phyloP scores from a whole-genome alignment of 2,113 vertebrate species.

The Crypturellus undulatus region DNA sequence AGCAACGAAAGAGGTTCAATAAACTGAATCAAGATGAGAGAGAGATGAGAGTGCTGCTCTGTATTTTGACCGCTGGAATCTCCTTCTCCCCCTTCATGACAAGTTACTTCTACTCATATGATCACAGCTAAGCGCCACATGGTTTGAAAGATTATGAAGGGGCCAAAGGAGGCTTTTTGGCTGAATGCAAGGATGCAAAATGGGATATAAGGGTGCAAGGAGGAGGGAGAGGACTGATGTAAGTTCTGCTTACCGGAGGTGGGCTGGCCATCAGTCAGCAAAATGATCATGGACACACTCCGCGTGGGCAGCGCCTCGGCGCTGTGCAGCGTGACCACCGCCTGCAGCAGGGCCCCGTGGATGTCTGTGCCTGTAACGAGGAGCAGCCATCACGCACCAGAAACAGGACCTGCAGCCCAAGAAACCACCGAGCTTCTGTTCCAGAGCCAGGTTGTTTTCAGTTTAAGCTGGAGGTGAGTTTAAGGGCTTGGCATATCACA shows the following conservation, averaged over 20 bases:
- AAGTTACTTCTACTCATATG: neutral
- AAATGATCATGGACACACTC: constrained; percentile 86
- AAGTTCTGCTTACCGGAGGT: constrained; percentile 79
- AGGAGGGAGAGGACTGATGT: neutral
- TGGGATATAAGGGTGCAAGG: neutral
- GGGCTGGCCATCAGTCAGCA: constrained; percentile 93
- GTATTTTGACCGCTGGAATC: neutral
- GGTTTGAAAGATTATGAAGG: neutral
- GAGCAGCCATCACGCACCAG: neutral
- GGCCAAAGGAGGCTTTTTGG: neutral
- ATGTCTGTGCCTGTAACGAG: constrained; percentile 85
- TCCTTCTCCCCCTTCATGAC: neutral
- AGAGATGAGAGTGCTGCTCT: neutral
- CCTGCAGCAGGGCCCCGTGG: constrained; percentile 80
- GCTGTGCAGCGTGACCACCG: constrained; percentile 71
- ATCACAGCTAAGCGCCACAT: neutral
- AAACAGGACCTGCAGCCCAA: neutral
- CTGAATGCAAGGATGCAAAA: neutral
- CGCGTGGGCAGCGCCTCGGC: constrained; percentile 62
- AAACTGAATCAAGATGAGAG: neutral
- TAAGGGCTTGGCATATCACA: neutral
- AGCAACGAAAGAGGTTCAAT: neutral
- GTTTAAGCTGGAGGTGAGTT: neutral
- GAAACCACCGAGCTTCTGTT: neutral
- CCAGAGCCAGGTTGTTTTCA: neutral